Evolutionary conservation across 2,113 vertebrate species (phyloP).

Genomic region (Mormyrus iriodes): DNA sequence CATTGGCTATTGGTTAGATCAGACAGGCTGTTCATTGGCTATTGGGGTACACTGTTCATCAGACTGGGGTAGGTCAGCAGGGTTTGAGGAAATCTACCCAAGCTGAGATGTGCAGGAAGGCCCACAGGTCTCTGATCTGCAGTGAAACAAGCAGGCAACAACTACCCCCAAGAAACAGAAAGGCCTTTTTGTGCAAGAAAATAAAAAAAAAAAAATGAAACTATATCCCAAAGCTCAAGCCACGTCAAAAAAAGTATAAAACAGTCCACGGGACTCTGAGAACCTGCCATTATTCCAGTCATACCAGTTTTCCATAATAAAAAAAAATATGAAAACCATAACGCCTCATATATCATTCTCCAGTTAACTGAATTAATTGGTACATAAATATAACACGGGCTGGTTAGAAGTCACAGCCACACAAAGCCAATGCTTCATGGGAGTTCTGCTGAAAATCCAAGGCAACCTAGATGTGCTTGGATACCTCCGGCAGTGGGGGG

Average conservation of each 20-base stretch:
- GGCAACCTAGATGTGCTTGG: not conserved
- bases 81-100: not conserved
- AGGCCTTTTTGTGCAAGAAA: not conserved
- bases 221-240: not conserved
- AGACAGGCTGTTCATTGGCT: too few species aligned
- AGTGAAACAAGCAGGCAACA: not conserved
- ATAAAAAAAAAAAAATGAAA: not conserved
- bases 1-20: not conserved
- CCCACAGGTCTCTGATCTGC: not conserved
- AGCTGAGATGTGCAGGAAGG: not conserved
- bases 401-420: slow-evolving; percentile 45
- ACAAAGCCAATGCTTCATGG: slow-evolving; percentile 1
- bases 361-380: slow-evolving; percentile 65
- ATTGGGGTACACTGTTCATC: not conserved
- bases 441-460: not conserved
- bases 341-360: slow-evolving; percentile 53
- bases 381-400: slow-evolving; percentile 56
- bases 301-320: slow-evolving; percentile 48
- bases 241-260: not conserved
- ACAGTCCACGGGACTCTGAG: not conserved
- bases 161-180: not conserved
- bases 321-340: slow-evolving; percentile 53
- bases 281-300: slow-evolving; percentile 51
- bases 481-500: not conserved
- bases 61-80: not conserved